phyloP scores from a whole-genome alignment of 2,113 vertebrate species.

The Spilogale gracilis region DNA sequence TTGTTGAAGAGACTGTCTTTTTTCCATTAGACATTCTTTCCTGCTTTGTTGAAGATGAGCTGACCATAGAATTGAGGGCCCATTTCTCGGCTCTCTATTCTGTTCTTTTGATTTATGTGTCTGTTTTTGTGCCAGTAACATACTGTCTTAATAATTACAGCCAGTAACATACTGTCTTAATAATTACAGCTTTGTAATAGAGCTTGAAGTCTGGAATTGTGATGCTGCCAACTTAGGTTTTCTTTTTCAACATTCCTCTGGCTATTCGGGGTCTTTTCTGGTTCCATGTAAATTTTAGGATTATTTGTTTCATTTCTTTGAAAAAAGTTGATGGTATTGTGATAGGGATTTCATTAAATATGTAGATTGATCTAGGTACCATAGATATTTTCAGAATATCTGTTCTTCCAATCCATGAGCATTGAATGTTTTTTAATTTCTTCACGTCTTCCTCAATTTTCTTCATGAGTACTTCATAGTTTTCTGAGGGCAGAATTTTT shows the following conservation, averaged over 20 bases:
- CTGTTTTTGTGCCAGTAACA: not conserved
- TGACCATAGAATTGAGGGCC: not conserved
- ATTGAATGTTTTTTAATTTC: not conserved
- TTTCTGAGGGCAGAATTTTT: not conserved
- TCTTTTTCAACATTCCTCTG: not conserved
- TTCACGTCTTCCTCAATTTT: not conserved
- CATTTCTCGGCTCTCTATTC: not conserved
- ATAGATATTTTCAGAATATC: not conserved
- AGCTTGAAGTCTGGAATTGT: not conserved
- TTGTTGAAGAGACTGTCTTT: not conserved
- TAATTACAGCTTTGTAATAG: not conserved
- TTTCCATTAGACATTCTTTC: not conserved
- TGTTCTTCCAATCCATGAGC: not conserved
- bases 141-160: not conserved
- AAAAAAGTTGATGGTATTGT: not conserved
- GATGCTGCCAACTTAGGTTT: not conserved
- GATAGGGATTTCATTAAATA: not conserved
- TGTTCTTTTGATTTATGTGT: not conserved
- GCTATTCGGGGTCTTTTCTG: too few species aligned
- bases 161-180: too few species aligned
- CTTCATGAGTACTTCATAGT: not conserved
- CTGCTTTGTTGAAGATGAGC: not conserved
- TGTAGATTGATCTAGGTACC: not conserved
- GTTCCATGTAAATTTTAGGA: not conserved
- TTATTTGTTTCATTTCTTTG: not conserved